phyloP scores from a whole-genome alignment of 2,113 vertebrate genomes.

The Octodon degus region DNA sequence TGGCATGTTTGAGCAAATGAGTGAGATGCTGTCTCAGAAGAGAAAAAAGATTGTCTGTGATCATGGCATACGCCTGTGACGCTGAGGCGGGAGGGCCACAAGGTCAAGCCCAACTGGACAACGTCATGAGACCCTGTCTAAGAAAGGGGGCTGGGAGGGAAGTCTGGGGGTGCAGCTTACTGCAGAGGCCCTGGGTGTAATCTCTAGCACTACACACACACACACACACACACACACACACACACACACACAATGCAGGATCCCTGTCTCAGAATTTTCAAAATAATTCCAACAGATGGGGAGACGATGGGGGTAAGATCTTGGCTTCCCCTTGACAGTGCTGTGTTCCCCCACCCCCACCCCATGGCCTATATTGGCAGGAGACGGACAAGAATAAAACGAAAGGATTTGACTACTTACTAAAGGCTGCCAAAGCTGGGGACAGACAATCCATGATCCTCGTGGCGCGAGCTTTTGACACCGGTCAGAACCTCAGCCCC shows the following conservation, averaged over 20 bases:
- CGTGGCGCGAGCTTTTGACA: slow-evolving; percentile 94
- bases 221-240: background rate
- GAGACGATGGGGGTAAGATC: background rate
- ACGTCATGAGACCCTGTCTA: background rate
- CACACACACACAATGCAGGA: background rate
- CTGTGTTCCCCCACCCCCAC: background rate
- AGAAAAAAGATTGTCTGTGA: background rate
- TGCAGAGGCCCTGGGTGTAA: background rate
- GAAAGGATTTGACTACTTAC: slow-evolving; percentile 93
- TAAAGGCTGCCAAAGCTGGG: slow-evolving; percentile 95
- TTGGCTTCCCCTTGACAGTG: background rate
- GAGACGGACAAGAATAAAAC: slow-evolving; percentile 91
- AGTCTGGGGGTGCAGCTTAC: background rate
- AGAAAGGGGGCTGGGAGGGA: background rate
- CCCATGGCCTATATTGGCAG: slow-evolving; percentile 82
- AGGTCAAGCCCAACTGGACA: background rate
- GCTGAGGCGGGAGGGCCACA: background rate
- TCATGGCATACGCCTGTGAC: background rate
- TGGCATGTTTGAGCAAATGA: background rate
- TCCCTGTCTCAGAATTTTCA: background rate
- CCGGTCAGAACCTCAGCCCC: slow-evolving; percentile 89
- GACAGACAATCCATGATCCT: slow-evolving; percentile 96
- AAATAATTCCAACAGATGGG: background rate
- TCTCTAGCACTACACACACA: background rate
- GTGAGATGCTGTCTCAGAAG: background rate